phyloP scores from a whole-genome alignment of 2,888 invertebrate genomes.

The Trachelus tabidus region DNA sequence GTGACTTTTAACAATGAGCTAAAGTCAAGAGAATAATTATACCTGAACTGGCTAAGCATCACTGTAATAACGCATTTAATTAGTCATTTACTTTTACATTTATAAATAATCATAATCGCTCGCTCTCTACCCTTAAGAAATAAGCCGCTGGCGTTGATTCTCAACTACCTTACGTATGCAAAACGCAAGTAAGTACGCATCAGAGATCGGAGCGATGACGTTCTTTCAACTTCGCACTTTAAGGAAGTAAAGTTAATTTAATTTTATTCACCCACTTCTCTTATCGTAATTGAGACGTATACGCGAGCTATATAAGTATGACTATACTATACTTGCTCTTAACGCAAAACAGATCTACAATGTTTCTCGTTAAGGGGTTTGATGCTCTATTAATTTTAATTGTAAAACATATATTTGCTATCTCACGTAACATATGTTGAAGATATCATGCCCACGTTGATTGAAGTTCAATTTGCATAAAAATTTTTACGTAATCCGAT shows the following conservation, averaged over 20 bases:
- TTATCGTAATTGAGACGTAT: background rate
- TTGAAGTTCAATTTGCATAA: background rate
- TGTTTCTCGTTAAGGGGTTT: background rate
- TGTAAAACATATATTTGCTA: background rate
- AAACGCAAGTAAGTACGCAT: background rate
- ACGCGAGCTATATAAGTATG: background rate
- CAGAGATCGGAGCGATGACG: background rate
- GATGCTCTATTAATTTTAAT: background rate
- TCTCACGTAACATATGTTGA: background rate
- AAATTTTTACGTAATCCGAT: background rate
- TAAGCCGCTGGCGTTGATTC: background rate
- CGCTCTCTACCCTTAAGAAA: background rate
- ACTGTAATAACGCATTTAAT: constrained; percentile 36
- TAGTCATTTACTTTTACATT: constrained; percentile 32
- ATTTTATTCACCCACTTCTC: background rate
- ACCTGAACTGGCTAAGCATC: constrained; percentile 32
- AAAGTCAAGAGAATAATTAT: constrained; percentile 26
- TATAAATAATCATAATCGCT: constrained; percentile 26
- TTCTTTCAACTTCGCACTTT: background rate
- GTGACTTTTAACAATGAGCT: constrained; percentile 26
- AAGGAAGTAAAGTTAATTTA: background rate
- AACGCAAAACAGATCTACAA: background rate
- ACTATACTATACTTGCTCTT: background rate
- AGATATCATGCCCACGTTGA: background rate
- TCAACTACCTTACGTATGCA: background rate